phyloP scores from a whole-genome alignment of 2,113 vertebrate genomes.

The Bubalus kerabau region DNA sequence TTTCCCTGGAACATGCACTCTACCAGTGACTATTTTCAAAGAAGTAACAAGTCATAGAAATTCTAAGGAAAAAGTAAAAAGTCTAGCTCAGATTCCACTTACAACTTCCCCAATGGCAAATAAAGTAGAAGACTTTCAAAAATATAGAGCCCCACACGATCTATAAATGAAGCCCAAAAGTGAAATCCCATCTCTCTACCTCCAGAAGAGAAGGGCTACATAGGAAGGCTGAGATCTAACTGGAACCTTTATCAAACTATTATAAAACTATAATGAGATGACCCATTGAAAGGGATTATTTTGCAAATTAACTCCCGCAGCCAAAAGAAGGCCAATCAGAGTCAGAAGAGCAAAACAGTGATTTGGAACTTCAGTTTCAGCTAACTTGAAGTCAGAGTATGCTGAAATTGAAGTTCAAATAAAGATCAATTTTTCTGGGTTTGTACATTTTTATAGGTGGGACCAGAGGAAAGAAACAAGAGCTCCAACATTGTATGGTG shows the following conservation, averaged over 20 bases:
- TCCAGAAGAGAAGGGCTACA: not conserved
- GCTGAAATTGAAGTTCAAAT: constrained; percentile 17
- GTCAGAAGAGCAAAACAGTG: not conserved
- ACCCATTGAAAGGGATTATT: not conserved
- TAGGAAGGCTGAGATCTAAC: not conserved
- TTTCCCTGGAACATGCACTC: not conserved
- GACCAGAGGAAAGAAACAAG: constrained; percentile 27
- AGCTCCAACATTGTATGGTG: not conserved
- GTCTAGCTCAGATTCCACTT: not conserved
- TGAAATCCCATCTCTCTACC: not conserved
- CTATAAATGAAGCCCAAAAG: not conserved
- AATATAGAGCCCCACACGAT: not conserved
- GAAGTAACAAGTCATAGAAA: not conserved
- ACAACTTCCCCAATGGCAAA: not conserved
- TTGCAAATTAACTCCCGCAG: not conserved
- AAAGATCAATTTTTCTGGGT: constrained; percentile 9
- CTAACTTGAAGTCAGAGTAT: not conserved
- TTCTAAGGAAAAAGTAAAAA: not conserved
- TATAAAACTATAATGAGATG: not conserved
- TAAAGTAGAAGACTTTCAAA: not conserved
- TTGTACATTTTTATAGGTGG: constrained; percentile 4
- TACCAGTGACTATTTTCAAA: not conserved
- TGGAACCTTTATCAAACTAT: not conserved
- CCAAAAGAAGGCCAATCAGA: not conserved
- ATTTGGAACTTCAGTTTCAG: not conserved